Conservation (phyloP, 64 coral and sea anemone genomes). For the Cladopsammia gracilis region DNA sequence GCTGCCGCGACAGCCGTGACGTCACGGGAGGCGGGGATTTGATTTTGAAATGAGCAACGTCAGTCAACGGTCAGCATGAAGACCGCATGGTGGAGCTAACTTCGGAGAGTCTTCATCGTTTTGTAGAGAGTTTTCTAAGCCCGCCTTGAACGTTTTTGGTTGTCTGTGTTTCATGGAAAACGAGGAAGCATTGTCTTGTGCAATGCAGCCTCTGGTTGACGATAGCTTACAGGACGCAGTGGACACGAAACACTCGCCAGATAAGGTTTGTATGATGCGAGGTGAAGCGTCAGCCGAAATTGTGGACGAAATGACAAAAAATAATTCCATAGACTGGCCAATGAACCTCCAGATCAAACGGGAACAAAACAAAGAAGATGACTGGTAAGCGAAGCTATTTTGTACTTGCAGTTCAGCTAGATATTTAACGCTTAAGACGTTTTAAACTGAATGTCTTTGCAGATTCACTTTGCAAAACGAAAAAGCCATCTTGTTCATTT, state of each 20-base stretch:
- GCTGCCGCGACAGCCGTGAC: conserved; percentile 38
- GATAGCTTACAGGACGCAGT: neutral
- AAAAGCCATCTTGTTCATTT: conserved; percentile 39
- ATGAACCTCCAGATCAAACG: conserved; percentile 32
- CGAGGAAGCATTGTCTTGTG: conserved; percentile 15
- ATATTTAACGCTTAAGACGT: neutral
- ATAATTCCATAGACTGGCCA: conserved; percentile 36
- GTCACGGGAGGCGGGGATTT: conserved; percentile 32
- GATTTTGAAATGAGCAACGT: conserved; percentile 54
- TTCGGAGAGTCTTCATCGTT: neutral
- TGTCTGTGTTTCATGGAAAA: neutral
- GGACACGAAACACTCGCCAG: neutral
- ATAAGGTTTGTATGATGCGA: conserved; percentile 17
- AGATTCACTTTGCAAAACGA: neutral
- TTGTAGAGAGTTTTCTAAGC: neutral
- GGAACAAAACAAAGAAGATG: conserved; percentile 10
- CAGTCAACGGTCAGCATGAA: conserved; percentile 36
- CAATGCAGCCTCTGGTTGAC: neutral
- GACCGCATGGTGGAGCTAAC: neutral
- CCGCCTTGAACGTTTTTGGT: neutral
- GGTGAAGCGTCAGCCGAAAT: conserved; percentile 58
- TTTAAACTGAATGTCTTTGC: neutral
- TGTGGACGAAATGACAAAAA: conserved; percentile 38
- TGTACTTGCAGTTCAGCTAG: neutral
- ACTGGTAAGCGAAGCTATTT: conserved; percentile 1